phyloP scores from a whole-genome alignment of 2,888 invertebrate species.

The Ashinkailepas kermadecensis region DNA sequence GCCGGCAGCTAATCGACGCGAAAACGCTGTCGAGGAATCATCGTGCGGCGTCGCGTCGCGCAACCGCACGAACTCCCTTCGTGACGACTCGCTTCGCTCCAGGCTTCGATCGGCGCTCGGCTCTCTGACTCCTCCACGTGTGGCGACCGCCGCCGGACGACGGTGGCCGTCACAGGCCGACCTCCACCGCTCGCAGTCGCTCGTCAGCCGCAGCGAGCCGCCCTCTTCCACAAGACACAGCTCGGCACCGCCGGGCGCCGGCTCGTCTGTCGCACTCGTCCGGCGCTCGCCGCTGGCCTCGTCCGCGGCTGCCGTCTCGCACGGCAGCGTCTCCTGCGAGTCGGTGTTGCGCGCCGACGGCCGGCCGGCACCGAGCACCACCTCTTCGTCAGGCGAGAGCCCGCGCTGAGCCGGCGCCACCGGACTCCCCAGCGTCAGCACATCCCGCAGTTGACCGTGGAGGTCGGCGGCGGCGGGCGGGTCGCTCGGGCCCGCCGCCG shows the following conservation, averaged over 20 bases:
- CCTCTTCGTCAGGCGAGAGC: conserved; percentile 28
- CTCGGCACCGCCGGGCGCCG: no score
- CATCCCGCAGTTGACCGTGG: conserved; percentile 44
- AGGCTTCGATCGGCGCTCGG: background rate
- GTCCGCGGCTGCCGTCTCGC: conserved; percentile 38
- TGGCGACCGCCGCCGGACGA: no score
- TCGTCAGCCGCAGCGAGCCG: conserved; percentile 29
- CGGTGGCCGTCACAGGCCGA: no score
- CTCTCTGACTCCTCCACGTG: conserved; percentile 38
- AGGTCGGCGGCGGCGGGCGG: conserved; percentile 41
- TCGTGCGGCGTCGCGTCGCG: no score
- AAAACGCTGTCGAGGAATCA: no score
- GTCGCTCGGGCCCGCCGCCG: conserved; percentile 35
- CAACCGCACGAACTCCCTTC: no score
- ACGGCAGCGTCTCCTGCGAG: conserved; percentile 42
- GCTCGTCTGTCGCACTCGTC: no score
- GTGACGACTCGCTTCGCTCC: conserved; percentile 34
- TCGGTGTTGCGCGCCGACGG: conserved; percentile 41
- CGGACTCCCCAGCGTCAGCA: conserved; percentile 44
- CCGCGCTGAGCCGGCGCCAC: conserved; percentile 38
- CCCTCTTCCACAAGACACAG: conserved; percentile 43
- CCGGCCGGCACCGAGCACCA: background rate
- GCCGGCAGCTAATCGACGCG: no score
- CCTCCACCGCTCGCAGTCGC: no score
- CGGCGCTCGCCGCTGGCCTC: no score